Evolutionary conservation across 2,888 invertebrate genomes (phyloP), one percentile per base, ranked within the genome.

Genomic region (Syritta pipiens): DNA sequence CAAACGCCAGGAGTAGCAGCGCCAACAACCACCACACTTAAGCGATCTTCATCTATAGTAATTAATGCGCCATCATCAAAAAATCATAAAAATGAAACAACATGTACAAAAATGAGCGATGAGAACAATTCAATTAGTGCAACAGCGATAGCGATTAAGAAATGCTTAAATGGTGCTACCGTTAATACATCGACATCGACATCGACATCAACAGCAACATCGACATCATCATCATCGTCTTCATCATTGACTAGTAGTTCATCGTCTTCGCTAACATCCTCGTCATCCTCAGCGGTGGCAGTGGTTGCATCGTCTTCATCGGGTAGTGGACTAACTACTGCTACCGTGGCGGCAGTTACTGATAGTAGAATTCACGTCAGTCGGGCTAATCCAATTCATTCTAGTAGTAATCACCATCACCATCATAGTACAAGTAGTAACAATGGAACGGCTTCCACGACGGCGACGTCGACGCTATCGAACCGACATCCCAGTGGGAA

Each of bases 51-150:
- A 42, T 53, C 68, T 75, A 19, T 76, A 67, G 65, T 71, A 82
- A 68, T 69, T 59, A 79, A 72, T 74, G 74, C 77, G 74, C 60
- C 67, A 83, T 75, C 69, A 75, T 82, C 83, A 57, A 67, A 71
- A 84, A 83, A 82, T 82, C 81, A 82, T 82, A 83, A 83, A 91
- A 92, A 91, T 90, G 91, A 91, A 91, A 93, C 92, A 92, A 92
- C 92, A 92, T 92, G 92, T 92, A 90, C 90, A 89, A 91, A 90
- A 90, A 91, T 91, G 91, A 90, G 90, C 89, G 91, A 91, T 89
- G 91, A 93, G 91, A 91, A 91, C 90, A 92, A 92, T 91, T 92
- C 91, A 91, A 91, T 82, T 71, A 82, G 82, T 85, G 84, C 83
- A 84, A 84, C 83, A 83, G 82, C 83, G 82, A 83, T 81, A 82